Base-by-base conservation (phyloP, 2,888 invertebrate genomes). In the Pteria penguin region DNA sequence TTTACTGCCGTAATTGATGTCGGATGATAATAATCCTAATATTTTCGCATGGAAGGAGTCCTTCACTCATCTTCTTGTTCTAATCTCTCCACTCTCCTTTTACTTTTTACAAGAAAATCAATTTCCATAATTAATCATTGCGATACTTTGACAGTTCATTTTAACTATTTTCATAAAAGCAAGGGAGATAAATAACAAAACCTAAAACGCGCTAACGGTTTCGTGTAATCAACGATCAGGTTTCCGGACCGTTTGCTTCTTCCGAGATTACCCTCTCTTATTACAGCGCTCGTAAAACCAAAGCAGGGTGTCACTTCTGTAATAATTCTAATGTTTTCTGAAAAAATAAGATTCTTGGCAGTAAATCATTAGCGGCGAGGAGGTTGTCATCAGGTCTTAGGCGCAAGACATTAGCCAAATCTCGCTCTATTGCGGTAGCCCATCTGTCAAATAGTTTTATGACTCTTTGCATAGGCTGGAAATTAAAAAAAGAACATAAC, bases 311-410 rank as follows among this genome's bases (percentile, higher is more conserved):
- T 63, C 62, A 75, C 70, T 75, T 75, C 67, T 65, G 27, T 31
- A 62, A 75, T 75, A 61, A 75, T 75, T 75, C 45, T 58, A 55
- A 60, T 65, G 75, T 70, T 70, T 70, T 68, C 45, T 36, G 32
- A 52, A 75, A 75, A 74, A 68, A 63, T 22, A 57, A 57, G 60
- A 54, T 55, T 52, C 45, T 57, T 45, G 57, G 63, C 72, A 52
- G 27, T 72, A 72, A 72, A 72, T 72, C 72, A 72, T 55, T 26
- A n/a, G 55, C 27, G 55, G 52, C 65, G 58, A 65, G 27, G 24
- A 18, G 52, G n/a, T 33, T 65, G 72, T 72, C 72, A 72, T 52
- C 29, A 27, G 63, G 33, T 55, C 27, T 22, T 29, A 60, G 22
- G 24, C 24, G 18, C 14, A 22, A 22, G 60, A 24, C 22, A 60